Percentiles rank a stretch among this genome's conserved stretches.
These are phyloP conservation scores for Coracias cyanogaster DNA, from an alignment of 2,797 vertebrate species.

Conservation along the genomic window DNA sequence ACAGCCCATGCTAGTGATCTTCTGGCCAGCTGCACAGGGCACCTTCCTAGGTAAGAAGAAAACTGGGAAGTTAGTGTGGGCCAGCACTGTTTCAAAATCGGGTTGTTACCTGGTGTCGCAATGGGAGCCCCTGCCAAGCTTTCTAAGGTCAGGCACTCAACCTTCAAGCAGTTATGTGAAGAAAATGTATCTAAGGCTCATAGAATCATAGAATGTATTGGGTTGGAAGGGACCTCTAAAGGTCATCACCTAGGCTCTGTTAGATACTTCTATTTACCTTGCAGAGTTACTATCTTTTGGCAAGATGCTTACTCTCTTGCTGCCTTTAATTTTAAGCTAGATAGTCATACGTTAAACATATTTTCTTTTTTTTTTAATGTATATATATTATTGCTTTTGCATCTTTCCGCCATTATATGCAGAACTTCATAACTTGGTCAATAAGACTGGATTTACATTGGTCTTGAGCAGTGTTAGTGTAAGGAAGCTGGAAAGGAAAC, in stretches of 20 bases:
- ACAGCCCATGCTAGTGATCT: neutral
- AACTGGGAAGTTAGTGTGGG: neutral
- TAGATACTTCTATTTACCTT: neutral
- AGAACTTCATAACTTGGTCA: neutral
- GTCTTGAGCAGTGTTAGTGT: neutral
- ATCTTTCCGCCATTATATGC: neutral
- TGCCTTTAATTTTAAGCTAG: neutral
- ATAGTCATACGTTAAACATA: neutral
- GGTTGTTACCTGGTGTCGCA: neutral
- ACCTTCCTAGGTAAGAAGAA: neutral
- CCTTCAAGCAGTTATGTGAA: neutral
- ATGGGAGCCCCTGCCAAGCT: neutral
- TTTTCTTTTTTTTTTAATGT: neutral
- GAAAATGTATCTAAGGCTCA: neutral
- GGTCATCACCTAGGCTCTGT: neutral
- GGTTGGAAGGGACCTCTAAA: no score
- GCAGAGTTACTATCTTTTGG: neutral
- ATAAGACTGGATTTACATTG: neutral
- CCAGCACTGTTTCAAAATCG: neutral
- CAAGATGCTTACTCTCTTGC: neutral
- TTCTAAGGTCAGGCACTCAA: neutral
- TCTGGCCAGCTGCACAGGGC: neutral
- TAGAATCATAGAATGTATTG: no score
- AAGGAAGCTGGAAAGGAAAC: neutral
- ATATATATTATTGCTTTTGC: neutral